These are phyloP conservation scores for Elachura formosa DNA, from an alignment of 2,113 vertebrate genomes.

Conservation along the genomic window DNA sequence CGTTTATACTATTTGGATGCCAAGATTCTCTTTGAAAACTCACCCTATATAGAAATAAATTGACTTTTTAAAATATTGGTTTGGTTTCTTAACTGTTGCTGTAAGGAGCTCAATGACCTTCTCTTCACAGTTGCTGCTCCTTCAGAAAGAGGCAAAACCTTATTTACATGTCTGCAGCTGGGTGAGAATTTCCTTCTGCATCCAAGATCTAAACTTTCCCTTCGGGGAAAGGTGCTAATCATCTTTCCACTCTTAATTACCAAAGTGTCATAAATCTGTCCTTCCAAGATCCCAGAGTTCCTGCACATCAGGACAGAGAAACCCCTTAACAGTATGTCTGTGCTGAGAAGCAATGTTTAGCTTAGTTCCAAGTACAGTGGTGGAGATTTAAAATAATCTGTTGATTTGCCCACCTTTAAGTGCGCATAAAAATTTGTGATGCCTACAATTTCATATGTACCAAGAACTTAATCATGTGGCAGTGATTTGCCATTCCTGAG, in stretches of 20 bases:
- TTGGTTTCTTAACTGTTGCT: background rate
- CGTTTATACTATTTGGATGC: background rate
- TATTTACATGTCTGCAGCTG: background rate
- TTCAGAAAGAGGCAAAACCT: background rate
- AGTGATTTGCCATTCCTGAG: background rate
- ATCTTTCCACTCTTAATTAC: background rate
- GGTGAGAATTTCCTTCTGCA: background rate
- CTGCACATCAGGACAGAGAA: background rate
- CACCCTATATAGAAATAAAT: background rate
- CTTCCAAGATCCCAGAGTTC: background rate
- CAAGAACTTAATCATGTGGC: background rate
- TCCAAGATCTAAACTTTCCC: background rate
- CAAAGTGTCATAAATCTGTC: background rate
- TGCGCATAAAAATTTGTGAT: background rate
- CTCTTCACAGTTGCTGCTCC: background rate
- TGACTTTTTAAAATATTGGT: no score
- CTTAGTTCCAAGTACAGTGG: background rate
- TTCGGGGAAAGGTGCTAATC: background rate
- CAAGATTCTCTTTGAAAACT: background rate
- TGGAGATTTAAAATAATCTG: background rate
- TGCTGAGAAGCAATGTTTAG: background rate
- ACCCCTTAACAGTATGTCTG: background rate
- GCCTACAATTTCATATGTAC: background rate
- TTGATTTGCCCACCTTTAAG: background rate
- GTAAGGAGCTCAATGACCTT: background rate